Evolutionary conservation across 2,113 vertebrate genomes (phyloP).

Genomic region (Dipodomys spectabilis): DNA sequence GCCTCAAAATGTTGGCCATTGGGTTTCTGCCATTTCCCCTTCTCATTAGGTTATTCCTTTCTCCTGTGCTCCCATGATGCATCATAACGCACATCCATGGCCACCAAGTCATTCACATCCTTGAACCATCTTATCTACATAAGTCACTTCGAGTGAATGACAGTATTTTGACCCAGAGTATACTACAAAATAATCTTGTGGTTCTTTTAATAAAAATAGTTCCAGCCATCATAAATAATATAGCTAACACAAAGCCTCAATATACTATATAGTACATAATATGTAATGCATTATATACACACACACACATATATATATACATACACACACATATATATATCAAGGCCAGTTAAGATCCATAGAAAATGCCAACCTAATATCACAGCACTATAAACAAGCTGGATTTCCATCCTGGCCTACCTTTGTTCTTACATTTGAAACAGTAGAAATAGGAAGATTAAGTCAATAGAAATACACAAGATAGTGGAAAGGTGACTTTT

Average conservation of each 20-base stretch:
- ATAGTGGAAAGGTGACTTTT: constrained; percentile 48
- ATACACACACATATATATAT: too few species aligned
- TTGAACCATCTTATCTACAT: neutral
- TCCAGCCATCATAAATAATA: constrained; percentile 42
- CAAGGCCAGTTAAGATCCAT: neutral
- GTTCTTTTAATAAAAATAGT: constrained; percentile 57
- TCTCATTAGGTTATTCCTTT: neutral
- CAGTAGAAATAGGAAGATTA: constrained; percentile 29
- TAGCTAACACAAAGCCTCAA: neutral
- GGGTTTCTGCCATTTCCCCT: neutral
- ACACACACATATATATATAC: too few species aligned
- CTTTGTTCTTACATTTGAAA: neutral
- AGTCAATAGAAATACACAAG: constrained; percentile 36
- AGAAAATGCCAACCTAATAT: constrained; percentile 2
- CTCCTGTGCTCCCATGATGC: neutral
- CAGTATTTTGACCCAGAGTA: neutral
- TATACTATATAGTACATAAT: too few species aligned
- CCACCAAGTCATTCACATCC: neutral
- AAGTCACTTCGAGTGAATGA: constrained; percentile 10
- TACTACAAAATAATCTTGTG: neutral
- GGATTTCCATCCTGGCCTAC: neutral
- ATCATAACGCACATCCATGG: neutral
- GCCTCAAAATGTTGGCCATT: neutral
- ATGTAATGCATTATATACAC: too few species aligned
- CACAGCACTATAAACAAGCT: neutral